phyloP scores from a whole-genome alignment of 1,140 invertebrate genomes.

The Camponotus pennsylvanicus region DNA sequence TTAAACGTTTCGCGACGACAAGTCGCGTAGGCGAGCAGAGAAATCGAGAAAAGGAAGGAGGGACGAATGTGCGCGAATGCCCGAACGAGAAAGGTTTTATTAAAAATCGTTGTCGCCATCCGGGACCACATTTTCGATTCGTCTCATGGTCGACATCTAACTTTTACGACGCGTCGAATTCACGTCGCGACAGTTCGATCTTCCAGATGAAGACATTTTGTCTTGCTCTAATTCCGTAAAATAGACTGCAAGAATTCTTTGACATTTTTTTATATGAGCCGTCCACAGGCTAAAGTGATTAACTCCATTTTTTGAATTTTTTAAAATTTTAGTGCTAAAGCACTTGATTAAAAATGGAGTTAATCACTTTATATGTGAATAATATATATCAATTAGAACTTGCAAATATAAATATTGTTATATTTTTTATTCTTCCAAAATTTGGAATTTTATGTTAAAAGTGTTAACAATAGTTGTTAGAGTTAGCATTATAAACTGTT shows the following conservation, averaged over 20 bases:
- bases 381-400: conserved; percentile 3
- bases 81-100: conserved; percentile 52
- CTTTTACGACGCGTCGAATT: conserved; percentile 61
- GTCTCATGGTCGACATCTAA: conserved; percentile 58
- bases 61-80: neutral
- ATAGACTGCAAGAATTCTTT: neutral
- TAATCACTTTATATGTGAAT: too few relatives aligned
- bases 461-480: neutral
- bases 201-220: conserved; percentile 40
- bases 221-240: conserved; percentile 57
- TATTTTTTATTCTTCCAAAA: neutral
- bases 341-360: too few relatives aligned
- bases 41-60: neutral
- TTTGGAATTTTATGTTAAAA: neutral
- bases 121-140: conserved; percentile 63
- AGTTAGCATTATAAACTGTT: neutral
- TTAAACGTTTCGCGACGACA: conserved; percentile 62
- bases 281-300: too few relatives aligned
- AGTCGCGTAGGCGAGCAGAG: neutral
- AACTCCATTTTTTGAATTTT: too few relatives aligned
- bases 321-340: too few relatives aligned
- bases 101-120: conserved; percentile 65
- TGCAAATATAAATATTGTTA: neutral
- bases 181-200: conserved; percentile 18
- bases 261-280: neutral